Evolutionary conservation across 2,113 vertebrate genomes (phyloP).

Genomic region (Gracilinanus agilis): DNA sequence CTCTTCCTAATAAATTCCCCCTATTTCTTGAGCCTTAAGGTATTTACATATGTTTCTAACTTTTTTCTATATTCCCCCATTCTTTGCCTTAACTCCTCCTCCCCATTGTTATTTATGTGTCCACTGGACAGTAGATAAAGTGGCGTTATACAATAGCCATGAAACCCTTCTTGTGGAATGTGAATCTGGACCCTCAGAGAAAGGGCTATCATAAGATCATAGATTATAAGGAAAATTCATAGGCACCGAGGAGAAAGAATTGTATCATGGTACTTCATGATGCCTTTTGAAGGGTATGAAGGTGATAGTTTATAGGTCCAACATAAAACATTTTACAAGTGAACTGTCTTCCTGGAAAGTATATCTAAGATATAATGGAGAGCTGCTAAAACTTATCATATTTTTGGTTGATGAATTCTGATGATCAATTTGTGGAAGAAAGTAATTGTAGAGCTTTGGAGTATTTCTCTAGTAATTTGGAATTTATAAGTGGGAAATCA

Average conservation of each 20-base stretch:
- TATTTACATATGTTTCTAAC: neutral
- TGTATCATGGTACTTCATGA: neutral
- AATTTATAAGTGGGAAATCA: neutral
- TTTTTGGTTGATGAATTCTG: neutral
- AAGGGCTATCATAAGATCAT: neutral
- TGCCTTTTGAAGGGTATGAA: neutral
- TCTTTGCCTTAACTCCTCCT: neutral
- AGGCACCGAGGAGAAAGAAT: neutral
- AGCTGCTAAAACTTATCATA: neutral
- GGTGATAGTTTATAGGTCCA: neutral
- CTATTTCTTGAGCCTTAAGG: neutral
- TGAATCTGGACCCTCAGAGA: neutral
- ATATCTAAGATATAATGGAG: neutral
- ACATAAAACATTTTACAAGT: neutral
- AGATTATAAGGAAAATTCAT: neutral
- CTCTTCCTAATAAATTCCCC: neutral
- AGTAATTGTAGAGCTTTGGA: neutral
- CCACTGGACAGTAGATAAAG: neutral
- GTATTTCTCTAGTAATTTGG: neutral
- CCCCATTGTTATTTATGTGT: neutral
- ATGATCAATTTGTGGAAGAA: neutral
- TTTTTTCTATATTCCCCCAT: neutral
- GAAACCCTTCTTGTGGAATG: neutral
- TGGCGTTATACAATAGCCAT: neutral
- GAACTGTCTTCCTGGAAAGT: neutral